phyloP scores from a whole-genome alignment of 2,113 vertebrate genomes.

The Ondatra zibethicus region DNA sequence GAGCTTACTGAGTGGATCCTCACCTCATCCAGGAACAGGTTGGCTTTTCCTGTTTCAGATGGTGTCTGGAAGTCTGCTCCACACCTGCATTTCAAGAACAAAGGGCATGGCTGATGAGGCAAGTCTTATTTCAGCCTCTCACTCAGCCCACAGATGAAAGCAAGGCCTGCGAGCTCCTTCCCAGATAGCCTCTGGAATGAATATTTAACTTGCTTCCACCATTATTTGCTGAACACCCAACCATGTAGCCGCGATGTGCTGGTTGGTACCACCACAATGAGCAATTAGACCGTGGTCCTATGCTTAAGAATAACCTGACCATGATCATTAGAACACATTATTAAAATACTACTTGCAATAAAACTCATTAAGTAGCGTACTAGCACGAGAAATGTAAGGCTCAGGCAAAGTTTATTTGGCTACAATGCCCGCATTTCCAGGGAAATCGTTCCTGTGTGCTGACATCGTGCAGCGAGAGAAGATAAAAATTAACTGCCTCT shows the following conservation, averaged over 20 bases:
- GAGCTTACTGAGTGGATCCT: neutral
- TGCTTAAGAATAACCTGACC: neutral
- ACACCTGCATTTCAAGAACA: slow-evolving; percentile 67
- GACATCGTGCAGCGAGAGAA: slow-evolving; percentile 38
- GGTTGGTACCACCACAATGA: neutral
- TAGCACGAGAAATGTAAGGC: neutral
- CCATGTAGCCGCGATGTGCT: neutral
- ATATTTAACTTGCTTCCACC: slow-evolving; percentile 63
- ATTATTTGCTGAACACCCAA: slow-evolving; percentile 18
- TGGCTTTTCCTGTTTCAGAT: neutral
- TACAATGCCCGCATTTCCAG: neutral
- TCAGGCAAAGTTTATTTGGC: slow-evolving; percentile 52
- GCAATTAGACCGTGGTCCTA: neutral
- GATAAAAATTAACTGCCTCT: slow-evolving; percentile 73
- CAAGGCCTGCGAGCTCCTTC: slow-evolving; percentile 1
- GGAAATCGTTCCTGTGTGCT: slow-evolving; percentile 36
- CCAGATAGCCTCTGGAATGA: slow-evolving; percentile 32
- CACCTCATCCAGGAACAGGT: slow-evolving; percentile 3
- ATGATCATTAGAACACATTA: neutral
- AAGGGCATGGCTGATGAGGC: slow-evolving; percentile 67
- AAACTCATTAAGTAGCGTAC: neutral
- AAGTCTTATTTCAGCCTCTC: slow-evolving; percentile 37
- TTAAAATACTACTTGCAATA: neutral
- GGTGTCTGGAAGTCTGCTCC: slow-evolving; percentile 36
- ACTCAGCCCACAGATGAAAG: slow-evolving; percentile 67